Conservation (phyloP, 35 echinoderm and acorn worm genomes). For the Hemicentrotus pulcherrimus region DNA sequence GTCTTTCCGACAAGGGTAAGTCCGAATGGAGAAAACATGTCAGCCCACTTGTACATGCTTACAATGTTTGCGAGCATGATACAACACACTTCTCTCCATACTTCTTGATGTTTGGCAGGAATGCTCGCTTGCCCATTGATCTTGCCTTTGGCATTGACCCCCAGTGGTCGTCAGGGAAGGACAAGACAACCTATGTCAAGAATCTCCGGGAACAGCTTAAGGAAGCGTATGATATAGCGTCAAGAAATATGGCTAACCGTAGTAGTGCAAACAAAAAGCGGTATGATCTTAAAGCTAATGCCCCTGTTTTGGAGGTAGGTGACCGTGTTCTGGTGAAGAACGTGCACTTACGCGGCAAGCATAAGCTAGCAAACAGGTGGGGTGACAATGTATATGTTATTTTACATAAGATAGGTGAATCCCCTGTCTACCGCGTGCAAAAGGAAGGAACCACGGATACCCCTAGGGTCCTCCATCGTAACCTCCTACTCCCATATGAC, state of each 20-base stretch:
- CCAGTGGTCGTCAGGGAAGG: not conserved
- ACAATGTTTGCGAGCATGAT: conserved; percentile 54
- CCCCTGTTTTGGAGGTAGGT: not conserved
- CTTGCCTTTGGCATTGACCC: conserved; percentile 22
- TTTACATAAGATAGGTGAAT: not conserved
- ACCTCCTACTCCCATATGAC: conserved; percentile 8
- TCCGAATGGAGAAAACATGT: conserved; percentile 43
- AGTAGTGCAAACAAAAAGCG: conserved; percentile 18
- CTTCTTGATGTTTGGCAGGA: conserved; percentile 55
- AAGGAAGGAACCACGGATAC: not conserved
- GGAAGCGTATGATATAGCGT: conserved; percentile 14
- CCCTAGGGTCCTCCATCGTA: conserved; percentile 1
- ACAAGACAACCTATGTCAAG: not conserved
- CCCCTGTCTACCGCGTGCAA: conserved; percentile 19
- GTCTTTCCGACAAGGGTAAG: conserved; percentile 7
- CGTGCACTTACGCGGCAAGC: conserved; percentile 52
- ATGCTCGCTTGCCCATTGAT: conserved; percentile 52
- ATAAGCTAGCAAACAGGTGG: conserved; percentile 50
- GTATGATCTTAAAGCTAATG: conserved; percentile 43
- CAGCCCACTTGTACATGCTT: conserved; percentile 49
- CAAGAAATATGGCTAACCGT: not conserved
- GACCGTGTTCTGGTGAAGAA: conserved; percentile 49
- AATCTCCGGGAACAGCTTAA: not conserved
- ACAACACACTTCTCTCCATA: conserved; percentile 54
- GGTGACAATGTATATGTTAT: conserved; percentile 20